Evolutionary conservation across 2,113 vertebrate genomes (phyloP), one percentile per base, ranked within the genome.

Genomic region (Fukomys damarensis): DNA sequence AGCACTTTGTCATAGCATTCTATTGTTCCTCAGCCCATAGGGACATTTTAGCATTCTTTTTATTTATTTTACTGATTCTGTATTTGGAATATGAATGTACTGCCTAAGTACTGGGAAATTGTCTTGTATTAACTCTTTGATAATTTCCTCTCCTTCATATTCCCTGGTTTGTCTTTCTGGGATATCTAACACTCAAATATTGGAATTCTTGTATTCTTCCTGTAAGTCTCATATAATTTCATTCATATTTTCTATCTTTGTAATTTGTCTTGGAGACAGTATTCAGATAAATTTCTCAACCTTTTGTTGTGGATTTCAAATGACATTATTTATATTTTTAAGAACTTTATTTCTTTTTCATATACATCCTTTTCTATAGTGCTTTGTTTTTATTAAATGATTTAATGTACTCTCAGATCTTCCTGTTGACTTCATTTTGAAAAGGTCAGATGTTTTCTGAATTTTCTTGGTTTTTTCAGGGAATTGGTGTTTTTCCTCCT

Each of bases 281-380:
- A 63, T n/a, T 93, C 49, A 68, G 56, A 95, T 66, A 87, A 68
- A 63, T 87, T 91, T 93, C 52, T 93, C 20, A 66, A 43, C 38
- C 16, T 86, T 76, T 56, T 43, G 63, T 6, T 52, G 14, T 92
- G 24, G 11, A 19, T 90, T 85, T 96, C 28, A 24, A 68, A 63
- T 56, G 24, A 35, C 41, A 70, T 58, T 16, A 46, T 95, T 56
- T 59, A 54, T 13, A 43, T 90, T 87, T 70, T 24, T 41, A 86
- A 74, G 52, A 49, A 17, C 24, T 84, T 54, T 59, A 54, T 85
- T 86, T 72, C 52, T 43, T 58, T 76, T 65, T 92, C 41, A 30
- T 0, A 59, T 56, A n/a, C 30, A 26, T 56, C 2, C 1, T 12
- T 52, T 46, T 38, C 9, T 5, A 11, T 90, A 24, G 66, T 24